phyloP scores from a whole-genome alignment of 2,888 invertebrate species.

The Dendrolimus pini region DNA sequence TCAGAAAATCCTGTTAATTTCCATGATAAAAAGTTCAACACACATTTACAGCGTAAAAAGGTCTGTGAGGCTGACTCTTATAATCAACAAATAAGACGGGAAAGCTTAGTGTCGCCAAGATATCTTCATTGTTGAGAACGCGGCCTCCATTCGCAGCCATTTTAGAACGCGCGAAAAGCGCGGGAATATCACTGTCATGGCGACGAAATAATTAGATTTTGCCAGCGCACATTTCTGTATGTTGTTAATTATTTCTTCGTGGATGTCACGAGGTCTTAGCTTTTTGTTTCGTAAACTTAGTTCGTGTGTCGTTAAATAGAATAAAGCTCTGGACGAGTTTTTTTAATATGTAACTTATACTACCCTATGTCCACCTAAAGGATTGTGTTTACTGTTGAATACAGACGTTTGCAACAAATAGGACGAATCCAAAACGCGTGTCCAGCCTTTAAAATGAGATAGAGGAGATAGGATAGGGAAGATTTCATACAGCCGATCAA shows the following conservation, averaged over 20 bases:
- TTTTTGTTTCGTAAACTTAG: no score
- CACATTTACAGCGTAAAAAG: conserved; percentile 13
- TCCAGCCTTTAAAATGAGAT: no score
- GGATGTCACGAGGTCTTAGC: conserved; percentile 33
- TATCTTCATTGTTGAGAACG: conserved; percentile 55
- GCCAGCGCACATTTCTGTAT: conserved; percentile 57
- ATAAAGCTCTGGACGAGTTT: conserved; percentile 6
- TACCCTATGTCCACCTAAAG: no score
- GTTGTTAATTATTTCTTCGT: conserved; percentile 67
- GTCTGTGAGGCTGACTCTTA: conserved; percentile 22
- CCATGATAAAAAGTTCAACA: background rate
- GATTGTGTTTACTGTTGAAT: no score
- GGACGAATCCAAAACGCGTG: no score
- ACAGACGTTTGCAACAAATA: no score
- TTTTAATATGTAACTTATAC: conserved; percentile 12
- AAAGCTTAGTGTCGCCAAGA: conserved; percentile 63
- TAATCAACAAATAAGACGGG: conserved; percentile 25
- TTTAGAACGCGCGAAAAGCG: conserved; percentile 50
- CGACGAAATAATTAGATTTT: conserved; percentile 71
- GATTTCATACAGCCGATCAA: no score
- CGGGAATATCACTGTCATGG: conserved; percentile 65
- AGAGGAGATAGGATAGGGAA: no score
- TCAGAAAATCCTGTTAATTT: no score
- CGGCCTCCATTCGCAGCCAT: conserved; percentile 52
- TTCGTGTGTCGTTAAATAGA: no score